A percentile compares a stretch with the other conserved stretches of the same genome.
phyloP scores from a whole-genome alignment of 1,140 invertebrate species.

The Drosophila pectinifera region DNA sequence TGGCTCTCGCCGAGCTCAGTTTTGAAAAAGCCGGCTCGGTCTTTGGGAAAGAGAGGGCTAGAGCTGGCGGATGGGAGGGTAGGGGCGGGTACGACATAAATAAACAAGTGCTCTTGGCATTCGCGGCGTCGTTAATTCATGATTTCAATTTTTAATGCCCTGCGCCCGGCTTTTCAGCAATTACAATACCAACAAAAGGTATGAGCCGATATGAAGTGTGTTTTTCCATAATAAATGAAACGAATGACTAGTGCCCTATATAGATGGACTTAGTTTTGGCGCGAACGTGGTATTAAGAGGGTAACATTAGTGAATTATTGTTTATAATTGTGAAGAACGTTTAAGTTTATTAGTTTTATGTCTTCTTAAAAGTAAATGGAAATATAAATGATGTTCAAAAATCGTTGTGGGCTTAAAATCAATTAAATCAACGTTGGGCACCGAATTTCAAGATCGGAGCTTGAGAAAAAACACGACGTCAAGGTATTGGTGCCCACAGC shows the following conservation, averaged over 20 bases:
- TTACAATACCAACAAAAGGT: conserved; percentile 46
- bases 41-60: conserved; percentile 8
- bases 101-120: conserved; percentile 83
- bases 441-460: neutral
- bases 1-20: conserved; percentile 55
- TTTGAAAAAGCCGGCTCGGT: conserved; percentile 59
- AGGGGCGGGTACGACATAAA: conserved; percentile 59
- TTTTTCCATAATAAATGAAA: neutral
- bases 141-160: conserved; percentile 82
- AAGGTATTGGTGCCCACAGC: too few relatives aligned
- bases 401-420: too few relatives aligned
- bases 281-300: too few relatives aligned
- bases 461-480: too few relatives aligned
- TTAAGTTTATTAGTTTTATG: too few relatives aligned
- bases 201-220: conserved; percentile 2
- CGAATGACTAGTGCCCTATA: neutral
- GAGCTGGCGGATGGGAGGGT: neutral
- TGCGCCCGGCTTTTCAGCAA: conserved; percentile 68
- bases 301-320: too few relatives aligned
- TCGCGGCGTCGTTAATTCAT: conserved; percentile 80
- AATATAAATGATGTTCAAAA: too few relatives aligned
- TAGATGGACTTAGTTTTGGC: too few relatives aligned
- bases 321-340: too few relatives aligned
- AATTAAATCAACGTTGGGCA: too few relatives aligned
- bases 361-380: too few relatives aligned